Evolutionary conservation across 92 coral and sea anemone genomes (phyloP), one percentile per base, ranked within the genome.

Genomic region (Ricordea florida): DNA sequence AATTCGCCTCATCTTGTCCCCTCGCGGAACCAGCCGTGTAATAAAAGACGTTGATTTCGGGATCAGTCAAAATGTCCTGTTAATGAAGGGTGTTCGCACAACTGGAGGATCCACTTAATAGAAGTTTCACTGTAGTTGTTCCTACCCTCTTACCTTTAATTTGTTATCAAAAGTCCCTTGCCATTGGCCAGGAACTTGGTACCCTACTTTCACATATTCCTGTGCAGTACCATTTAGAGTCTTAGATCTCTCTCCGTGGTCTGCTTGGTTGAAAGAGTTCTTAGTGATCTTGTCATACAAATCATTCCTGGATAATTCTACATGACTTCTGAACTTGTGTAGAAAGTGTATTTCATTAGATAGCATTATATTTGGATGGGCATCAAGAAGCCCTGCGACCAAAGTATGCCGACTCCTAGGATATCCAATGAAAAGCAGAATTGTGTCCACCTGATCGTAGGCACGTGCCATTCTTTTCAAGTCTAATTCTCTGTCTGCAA

Each of bases 311-410:
- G 35, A 26, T 37, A 11, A n/a, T 4, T 28, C 61, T 6, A 37
- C 35, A 28, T 14, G 8, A 11, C 1, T 53, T n/a, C 4, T 29
- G 37, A 26, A 53, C 0, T 18, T 1, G 27, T 22, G 20, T 1
- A 53, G 27, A 10, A 53, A 53, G n/a, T 53, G 27, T 24, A 53
- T 13, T 5, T 53, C 61, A 24, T 53, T 53, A 2, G 61, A 27
- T n/a, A 53, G 37, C 36, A 53, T 53, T 27, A 53, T 27, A 15
- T 53, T 53, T 13, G 61, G 61, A 53, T 53, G 61, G 14, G 61
- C 61, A 18, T 53, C 61, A 20, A 53, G 36, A 14, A 53, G 35
- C 34, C 35, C 61, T n/a, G 61, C 27, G 2, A 53, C 61, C 6
- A 53, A 11, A 10, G 60, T 53, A 14, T 53, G 60, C 6, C 60